Conservation (phyloP, 2,797 vertebrate species). For the Ctenosaura bakeri region DNA sequence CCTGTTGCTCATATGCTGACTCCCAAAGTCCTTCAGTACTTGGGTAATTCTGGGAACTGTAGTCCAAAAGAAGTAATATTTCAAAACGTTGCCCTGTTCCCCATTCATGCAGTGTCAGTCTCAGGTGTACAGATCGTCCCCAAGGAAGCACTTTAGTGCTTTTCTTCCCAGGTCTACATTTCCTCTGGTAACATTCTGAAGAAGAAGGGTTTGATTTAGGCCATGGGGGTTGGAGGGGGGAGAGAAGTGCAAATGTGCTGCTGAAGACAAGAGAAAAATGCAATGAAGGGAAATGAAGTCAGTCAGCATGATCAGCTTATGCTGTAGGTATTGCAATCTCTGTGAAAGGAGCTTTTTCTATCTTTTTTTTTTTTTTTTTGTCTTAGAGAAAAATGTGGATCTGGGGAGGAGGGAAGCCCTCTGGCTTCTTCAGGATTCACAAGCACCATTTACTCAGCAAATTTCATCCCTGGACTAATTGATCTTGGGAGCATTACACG, state of each 20-base stretch:
- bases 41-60: too few relatives aligned
- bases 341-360: background rate
- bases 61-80: too few relatives aligned
- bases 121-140: background rate
- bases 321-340: constrained; percentile 20
- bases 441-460: background rate
- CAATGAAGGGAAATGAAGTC: constrained; percentile 9
- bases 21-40: too few relatives aligned
- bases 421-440: background rate
- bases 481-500: constrained; percentile 9
- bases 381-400: background rate
- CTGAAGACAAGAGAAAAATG: background rate
- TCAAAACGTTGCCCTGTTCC: background rate
- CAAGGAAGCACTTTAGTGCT: background rate
- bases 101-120: background rate
- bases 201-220: constrained; percentile 32
- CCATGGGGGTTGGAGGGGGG: background rate
- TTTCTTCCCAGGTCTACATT: background rate
- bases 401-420: constrained; percentile 12
- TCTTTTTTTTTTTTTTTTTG: constrained; percentile 32
- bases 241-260: background rate
- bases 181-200: background rate
- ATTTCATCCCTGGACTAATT: background rate
- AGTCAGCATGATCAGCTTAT: background rate
- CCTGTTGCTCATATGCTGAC: too few relatives aligned